Evolutionary conservation across 2,113 vertebrate species (phyloP), one percentile per base, ranked within the genome.

Genomic region (Eolophus roseicapilla): DNA sequence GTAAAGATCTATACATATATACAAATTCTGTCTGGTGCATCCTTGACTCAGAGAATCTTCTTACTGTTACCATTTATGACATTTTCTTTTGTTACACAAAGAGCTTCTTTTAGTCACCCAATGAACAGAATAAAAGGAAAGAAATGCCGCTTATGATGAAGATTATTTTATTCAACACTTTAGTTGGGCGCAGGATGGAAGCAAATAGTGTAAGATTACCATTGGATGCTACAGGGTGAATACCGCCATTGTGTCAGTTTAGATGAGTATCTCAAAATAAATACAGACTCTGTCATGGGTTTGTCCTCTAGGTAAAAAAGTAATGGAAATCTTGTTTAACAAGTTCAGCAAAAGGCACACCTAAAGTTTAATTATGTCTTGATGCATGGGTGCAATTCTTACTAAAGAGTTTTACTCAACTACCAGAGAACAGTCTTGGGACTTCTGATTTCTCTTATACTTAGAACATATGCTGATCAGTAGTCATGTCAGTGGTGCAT

Each of bases 241-340:
- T 90, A 75, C 87, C 1, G 0, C 84, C 75, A 96, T 93, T 96
- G 93, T 95, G 96, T 95, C 94, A 87, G 96, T 96, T 97, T 95
- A 97, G 97, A 97, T 97, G 86, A 96, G 43, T 96, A 97, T 96
- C 96, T 96, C 89, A 95, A 39, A 96, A 95, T 95, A 97, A 97
- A 96, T 97, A 94, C 89, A 97, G 86, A 95, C 93, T 95, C 94
- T 96, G 88, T 96, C 94, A 96, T 96, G 95, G 49, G 90, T 95
- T 96, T 97, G 85, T 96, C 95, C 92, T 97, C 96, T 96, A 94
- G 95, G 94, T 93, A 95, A 86, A 95, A 95, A 93, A 83, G 28
- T 89, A 93, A 79, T 86, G 78, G 94, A 97, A 97, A 97, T 97
- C 96, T 96, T 90, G 97, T 95, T 94, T 67, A 97, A 96, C 97